Percentiles rank a stretch among this genome's conserved stretches.
phyloP scores from a whole-genome alignment of 53 echinoderm and acorn worm species.

The Paelopatides confundens region DNA sequence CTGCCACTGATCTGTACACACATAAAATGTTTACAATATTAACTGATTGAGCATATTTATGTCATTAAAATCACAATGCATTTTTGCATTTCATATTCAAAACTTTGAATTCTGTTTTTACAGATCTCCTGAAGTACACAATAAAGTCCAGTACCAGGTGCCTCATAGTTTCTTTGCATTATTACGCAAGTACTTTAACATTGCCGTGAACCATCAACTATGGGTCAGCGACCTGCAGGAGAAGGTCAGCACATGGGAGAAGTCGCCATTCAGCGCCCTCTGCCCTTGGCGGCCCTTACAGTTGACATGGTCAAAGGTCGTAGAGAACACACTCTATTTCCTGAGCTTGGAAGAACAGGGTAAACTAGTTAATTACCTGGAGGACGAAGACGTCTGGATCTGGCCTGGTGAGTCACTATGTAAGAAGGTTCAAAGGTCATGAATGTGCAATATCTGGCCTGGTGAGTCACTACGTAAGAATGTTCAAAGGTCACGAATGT shows the following conservation, averaged over 20 bases:
- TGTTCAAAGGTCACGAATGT: too few species aligned
- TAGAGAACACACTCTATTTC: conserved; percentile 67
- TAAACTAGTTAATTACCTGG: conserved; percentile 52
- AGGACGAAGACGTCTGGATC: conserved; percentile 44
- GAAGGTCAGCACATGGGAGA: conserved; percentile 69
- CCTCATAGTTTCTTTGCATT: conserved; percentile 80
- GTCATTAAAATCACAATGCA: too few species aligned
- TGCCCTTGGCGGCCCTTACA: conserved; percentile 73
- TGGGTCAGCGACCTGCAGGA: conserved; percentile 57
- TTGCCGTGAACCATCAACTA: conserved; percentile 52
- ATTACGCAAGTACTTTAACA: conserved; percentile 65
- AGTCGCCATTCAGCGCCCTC: conserved; percentile 71
- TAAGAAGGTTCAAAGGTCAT: too few species aligned
- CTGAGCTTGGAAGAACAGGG: conserved; percentile 64
- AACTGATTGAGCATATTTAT: too few species aligned
- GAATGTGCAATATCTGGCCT: too few species aligned
- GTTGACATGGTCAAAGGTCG: conserved; percentile 70
- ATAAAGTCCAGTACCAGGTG: conserved; percentile 52
- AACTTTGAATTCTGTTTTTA: background rate
- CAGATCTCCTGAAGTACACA: conserved; percentile 50
- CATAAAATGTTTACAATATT: too few species aligned
- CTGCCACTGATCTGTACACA: background rate
- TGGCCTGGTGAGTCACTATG: conserved; percentile 60
- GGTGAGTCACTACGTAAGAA: too few species aligned
- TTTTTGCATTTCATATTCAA: background rate